These are phyloP conservation scores for Pyxicephalus adspersus DNA, from an alignment of 2,113 vertebrate species.

Conservation along the genomic window DNA sequence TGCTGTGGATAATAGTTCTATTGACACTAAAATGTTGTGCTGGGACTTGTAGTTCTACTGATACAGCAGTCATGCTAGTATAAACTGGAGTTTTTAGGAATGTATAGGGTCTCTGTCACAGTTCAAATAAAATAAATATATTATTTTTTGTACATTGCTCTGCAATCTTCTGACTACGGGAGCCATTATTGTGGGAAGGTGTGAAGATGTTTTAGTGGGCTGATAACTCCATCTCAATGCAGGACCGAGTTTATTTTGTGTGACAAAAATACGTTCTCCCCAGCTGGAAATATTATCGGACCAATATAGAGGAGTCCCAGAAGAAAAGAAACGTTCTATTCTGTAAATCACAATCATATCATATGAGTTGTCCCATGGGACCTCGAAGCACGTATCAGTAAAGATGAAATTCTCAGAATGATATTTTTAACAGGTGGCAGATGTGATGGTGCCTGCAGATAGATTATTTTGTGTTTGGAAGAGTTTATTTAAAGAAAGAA, in stretches of 20 bases:
- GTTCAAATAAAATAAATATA: too few species aligned
- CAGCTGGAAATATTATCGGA: neutral
- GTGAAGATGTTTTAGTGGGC: neutral
- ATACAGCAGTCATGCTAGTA: too few species aligned
- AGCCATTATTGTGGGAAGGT: too few species aligned
- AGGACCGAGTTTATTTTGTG: neutral
- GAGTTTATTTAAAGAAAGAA: too few species aligned
- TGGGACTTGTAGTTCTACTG: too few species aligned
- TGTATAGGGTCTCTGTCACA: too few species aligned
- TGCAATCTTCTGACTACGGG: too few species aligned
- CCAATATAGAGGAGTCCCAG: neutral
- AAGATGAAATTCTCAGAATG: constrained; percentile 20
- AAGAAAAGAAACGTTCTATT: constrained; percentile 27
- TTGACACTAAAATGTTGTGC: too few species aligned
- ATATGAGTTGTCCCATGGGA: neutral
- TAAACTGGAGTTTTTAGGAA: too few species aligned
- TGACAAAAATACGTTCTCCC: neutral
- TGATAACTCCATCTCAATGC: neutral
- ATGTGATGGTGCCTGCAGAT: neutral
- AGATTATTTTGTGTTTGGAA: neutral
- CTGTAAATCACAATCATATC: neutral
- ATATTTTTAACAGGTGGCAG: constrained; percentile 23
- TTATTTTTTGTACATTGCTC: too few species aligned
- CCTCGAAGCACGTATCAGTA: constrained; percentile 2
- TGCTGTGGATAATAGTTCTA: too few species aligned